Evolutionary conservation across 2,888 invertebrate species (phyloP), one percentile per base, ranked within the genome.

Genomic region (Aethes cnicana): DNA sequence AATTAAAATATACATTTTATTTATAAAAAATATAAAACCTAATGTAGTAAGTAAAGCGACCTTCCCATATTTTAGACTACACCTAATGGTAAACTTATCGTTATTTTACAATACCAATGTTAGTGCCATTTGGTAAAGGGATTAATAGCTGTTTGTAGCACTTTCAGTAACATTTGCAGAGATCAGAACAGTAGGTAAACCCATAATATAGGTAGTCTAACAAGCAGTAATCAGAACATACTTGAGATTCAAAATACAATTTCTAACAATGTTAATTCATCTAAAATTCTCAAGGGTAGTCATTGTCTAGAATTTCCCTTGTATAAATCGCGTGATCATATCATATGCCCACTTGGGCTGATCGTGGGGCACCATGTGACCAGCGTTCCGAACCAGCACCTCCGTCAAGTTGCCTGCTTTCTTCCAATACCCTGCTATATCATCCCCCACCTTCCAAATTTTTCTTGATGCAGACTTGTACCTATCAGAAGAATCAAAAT

Each of bases 401-500:
- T 95, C 95, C 0, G 93, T 92, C 14, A 96, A 80, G 66, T 94
- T 94, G 0, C 93, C 93, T 9, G 92, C 93, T 57, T 87, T 88
- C 71, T 94, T 95, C 1, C 90, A 90, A 77, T 95, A 96, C 0
- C 96, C 96, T 1, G 95, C 95, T 9, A 96, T 77, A 32, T 93
- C 92, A 2, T 78, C 73, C 7, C 74, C 91, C 2, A 94, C 92
- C 41, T 74, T 86, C 96, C 96, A 96, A 53, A 93, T 87, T 9
- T 86, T 70, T 21, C 95, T 90, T 0, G 71, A 63, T 0, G 95
- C 94, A 0, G 62, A 78, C 64, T 90, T 92, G 72, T 95, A 97
- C 9, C 91, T 83, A 1, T 86, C 84, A 0, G 92, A 83, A 0
- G 90, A 90, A 16, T 80, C 84, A 85, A 95, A 97, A 11, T 93